These are phyloP conservation scores for Leptopilina drosophilae DNA, from an alignment of 2,888 invertebrate species.

Conservation along the genomic window DNA sequence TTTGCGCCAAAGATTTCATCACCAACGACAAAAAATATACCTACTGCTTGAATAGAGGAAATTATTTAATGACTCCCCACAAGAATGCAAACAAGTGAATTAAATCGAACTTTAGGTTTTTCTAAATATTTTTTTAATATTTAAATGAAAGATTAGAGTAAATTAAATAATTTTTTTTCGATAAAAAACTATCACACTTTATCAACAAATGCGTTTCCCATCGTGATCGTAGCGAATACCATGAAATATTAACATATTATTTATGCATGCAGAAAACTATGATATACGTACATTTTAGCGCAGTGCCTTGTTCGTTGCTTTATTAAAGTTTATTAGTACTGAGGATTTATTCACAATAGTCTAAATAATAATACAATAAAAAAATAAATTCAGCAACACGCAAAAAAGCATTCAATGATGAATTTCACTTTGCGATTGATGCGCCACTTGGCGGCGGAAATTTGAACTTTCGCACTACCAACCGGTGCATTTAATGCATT, in stretches of 20 bases:
- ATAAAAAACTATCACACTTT: not conserved
- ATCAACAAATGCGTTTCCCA: constrained; percentile 22
- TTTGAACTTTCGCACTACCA: not conserved
- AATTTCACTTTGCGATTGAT: constrained; percentile 16
- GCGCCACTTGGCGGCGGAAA: not conserved
- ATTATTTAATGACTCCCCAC: not conserved
- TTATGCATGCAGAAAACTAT: not conserved
- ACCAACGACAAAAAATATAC: not conserved
- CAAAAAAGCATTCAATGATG: constrained; percentile 19
- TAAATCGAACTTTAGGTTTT: not conserved
- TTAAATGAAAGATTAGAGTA: not conserved
- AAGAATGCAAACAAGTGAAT: not conserved
- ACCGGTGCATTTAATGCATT: not conserved
- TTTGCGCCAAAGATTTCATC: constrained; percentile 1
- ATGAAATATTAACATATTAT: not conserved
- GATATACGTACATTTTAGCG: constrained; percentile 22
- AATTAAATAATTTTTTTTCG: not conserved
- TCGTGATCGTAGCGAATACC: not conserved
- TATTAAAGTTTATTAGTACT: constrained; percentile 21
- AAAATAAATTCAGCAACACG: constrained; percentile 21
- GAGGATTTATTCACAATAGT: constrained; percentile 2
- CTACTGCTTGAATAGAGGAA: not conserved
- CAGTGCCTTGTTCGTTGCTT: not conserved
- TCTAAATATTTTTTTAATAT: not conserved
- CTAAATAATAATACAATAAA: constrained; percentile 34